Evolutionary conservation across 2,113 vertebrate genomes (phyloP), one percentile per base, ranked within the genome.

Genomic region (Esox niger): DNA sequence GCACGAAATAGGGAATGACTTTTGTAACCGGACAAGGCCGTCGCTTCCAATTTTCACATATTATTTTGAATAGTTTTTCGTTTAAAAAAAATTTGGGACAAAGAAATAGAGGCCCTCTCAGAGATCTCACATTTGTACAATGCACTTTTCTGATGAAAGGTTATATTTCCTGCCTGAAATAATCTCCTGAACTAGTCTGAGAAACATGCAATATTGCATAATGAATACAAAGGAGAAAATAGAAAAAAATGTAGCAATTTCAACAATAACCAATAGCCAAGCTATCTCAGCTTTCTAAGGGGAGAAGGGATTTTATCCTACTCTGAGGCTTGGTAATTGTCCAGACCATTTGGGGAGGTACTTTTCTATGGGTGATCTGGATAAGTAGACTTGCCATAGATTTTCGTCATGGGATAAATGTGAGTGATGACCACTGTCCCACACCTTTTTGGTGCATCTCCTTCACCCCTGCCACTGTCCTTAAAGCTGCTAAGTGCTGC

Each of bases 351-450:
- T 64, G 65, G 21, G 66, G 54, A 46, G 65, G 32, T 66, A 11
- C 47, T 64, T 17, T 65, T 80, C 74, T 38, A 33, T 29, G 30
- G 60, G 69, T 66, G 58, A 57, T 47, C n/a, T 69, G 71, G 79
- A 77, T 77, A 77, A 80, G 79, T 74, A 77, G 78, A 63, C 65
- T 69, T 80, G 79, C 75, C 75, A 69, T 63, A 64, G 62, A 26
- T 30, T 68, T 63, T 69, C 77, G 75, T 80, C 75, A 80, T 68
- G 62, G 49, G 68, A 71, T 74, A 81, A 77, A 75, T 77, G 79
- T 81, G 79, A 81, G 70, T 81, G 79, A 81, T 80, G 75, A 77
- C 69, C 71, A 77, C 62, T 66, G 72, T 33, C 11, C 31, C 62
- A 6, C 62, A 32, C 69, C 49, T 66, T 55, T 73, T 66, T 58